Percentiles rank a stretch among this genome's conserved stretches.
Conservation (phyloP, 30 jellyfish, hydroid and myxozoan species). For the Aurelia aurita complex sp. Pacific region DNA sequence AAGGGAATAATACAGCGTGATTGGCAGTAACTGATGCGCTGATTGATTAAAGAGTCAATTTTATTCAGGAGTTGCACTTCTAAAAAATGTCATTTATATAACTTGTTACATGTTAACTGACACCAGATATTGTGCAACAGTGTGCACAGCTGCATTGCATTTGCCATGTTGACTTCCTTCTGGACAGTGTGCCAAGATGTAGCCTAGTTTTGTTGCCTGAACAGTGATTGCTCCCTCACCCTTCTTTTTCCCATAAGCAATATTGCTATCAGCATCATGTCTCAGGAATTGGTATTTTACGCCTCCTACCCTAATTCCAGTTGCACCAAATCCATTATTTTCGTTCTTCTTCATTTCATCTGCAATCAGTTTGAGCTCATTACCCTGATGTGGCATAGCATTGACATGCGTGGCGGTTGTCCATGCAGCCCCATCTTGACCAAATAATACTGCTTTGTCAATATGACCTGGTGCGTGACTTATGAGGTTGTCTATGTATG, state of each 20-base stretch:
- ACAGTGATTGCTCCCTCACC: slow-evolving; percentile 83
- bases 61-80: too few relatives aligned
- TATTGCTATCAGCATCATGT: slow-evolving; percentile 29
- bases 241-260: slow-evolving; percentile 74
- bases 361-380: slow-evolving; percentile 53
- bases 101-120: slow-evolving; percentile 21
- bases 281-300: slow-evolving; percentile 76
- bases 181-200: slow-evolving; percentile 70
- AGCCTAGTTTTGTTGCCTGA: slow-evolving; percentile 57
- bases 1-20: too few relatives aligned
- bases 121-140: slow-evolving; percentile 59
- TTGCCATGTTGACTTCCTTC: slow-evolving; percentile 87
- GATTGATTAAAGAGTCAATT: too few relatives aligned
- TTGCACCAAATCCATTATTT: slow-evolving; percentile 33
- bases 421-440: slow-evolving; percentile 79
- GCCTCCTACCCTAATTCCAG: slow-evolving; percentile 79
- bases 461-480: slow-evolving; percentile 57
- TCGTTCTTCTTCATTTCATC: slow-evolving; percentile 12
- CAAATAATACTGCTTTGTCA: slow-evolving; percentile 74
- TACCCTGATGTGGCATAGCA: slow-evolving; percentile 34
- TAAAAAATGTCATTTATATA: slow-evolving; percentile 1
- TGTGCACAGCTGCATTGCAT: slow-evolving; percentile 73
- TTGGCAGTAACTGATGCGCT: too few relatives aligned
- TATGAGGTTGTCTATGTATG: slow-evolving; percentile 64
- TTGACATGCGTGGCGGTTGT: slow-evolving; percentile 63